phyloP scores from a whole-genome alignment of 2,888 invertebrate genomes.

The Atherix ibis region DNA sequence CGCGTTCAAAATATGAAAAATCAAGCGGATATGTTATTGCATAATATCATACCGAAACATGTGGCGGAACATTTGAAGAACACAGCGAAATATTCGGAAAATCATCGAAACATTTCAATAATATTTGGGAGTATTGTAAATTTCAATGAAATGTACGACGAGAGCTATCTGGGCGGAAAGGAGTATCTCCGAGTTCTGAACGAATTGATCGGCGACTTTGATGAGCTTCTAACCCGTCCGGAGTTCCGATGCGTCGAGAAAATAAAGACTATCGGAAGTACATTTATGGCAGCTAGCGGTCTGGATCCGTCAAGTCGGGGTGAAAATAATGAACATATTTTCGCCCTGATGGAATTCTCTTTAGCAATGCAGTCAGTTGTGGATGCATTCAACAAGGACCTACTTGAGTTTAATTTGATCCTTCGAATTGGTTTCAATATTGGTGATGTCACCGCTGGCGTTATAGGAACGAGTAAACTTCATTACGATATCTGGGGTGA shows the following conservation, averaged over 20 bases:
- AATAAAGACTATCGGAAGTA: constrained; percentile 93
- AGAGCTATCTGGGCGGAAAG: constrained; percentile 85
- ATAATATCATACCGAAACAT: constrained; percentile 93
- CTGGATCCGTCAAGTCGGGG: constrained; percentile 66
- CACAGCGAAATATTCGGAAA: constrained; percentile 86
- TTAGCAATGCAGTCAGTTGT: constrained; percentile 80
- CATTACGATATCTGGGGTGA: constrained; percentile 99
- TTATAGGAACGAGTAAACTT: constrained; percentile 89
- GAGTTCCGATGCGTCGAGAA: constrained; percentile 85
- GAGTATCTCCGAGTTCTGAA: constrained; percentile 90
- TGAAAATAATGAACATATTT: constrained; percentile 52
- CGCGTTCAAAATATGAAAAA: constrained; percentile 84
- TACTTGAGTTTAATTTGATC: constrained; percentile 78
- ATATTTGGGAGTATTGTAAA: constrained; percentile 94
- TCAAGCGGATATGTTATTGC: constrained; percentile 90
- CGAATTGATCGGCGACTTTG: constrained; percentile 91
- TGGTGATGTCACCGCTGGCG: constrained; percentile 91
- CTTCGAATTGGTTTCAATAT: constrained; percentile 79
- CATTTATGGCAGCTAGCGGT: constrained; percentile 96
- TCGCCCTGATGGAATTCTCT: constrained; percentile 85
- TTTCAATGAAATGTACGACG: constrained; percentile 96
- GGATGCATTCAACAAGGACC: constrained; percentile 73
- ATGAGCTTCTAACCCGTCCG: constrained; percentile 69
- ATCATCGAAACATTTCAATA: constrained; percentile 81
- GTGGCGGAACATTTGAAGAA: constrained; percentile 87